phyloP scores from a whole-genome alignment of 2,797 vertebrate genomes.

The Hemitrygon akajei region DNA sequence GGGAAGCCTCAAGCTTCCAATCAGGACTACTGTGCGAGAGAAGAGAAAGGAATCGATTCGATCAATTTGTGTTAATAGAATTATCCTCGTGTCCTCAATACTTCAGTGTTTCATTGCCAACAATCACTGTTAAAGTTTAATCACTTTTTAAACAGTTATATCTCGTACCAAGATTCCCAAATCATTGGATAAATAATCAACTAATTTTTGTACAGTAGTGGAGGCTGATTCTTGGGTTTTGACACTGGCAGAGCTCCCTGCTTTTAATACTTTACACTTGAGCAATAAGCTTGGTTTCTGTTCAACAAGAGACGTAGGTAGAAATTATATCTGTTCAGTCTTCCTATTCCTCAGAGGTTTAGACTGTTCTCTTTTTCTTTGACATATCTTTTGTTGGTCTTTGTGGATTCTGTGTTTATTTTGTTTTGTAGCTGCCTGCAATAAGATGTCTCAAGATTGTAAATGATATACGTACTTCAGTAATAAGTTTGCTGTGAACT shows the following conservation, averaged over 20 bases:
- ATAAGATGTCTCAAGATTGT: too few relatives aligned
- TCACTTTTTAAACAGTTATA: not conserved
- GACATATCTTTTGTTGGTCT: too few relatives aligned
- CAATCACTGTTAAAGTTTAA: not conserved
- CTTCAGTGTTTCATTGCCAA: not conserved
- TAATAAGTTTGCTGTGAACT: too few relatives aligned
- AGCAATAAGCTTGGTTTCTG: not conserved
- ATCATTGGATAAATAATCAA: not conserved
- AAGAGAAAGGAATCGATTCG: not conserved
- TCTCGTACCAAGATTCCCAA: not conserved
- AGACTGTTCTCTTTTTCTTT: not conserved
- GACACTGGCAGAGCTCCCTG: not conserved
- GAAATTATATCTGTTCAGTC: not conserved
- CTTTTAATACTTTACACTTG: not conserved
- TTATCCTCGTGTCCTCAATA: not conserved
- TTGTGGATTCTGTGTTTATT: too few relatives aligned
- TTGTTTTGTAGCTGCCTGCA: too few relatives aligned
- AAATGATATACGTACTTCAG: too few relatives aligned
- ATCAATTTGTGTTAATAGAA: not conserved
- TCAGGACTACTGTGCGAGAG: not conserved
- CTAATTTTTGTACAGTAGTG: not conserved
- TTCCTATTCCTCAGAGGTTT: not conserved
- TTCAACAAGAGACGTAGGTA: not conserved
- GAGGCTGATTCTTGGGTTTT: not conserved
- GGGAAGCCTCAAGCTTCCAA: not conserved